Evolutionary conservation across 2,113 vertebrate genomes (phyloP), one percentile per base, ranked within the genome.

Genomic region (Cololabis saira): DNA sequence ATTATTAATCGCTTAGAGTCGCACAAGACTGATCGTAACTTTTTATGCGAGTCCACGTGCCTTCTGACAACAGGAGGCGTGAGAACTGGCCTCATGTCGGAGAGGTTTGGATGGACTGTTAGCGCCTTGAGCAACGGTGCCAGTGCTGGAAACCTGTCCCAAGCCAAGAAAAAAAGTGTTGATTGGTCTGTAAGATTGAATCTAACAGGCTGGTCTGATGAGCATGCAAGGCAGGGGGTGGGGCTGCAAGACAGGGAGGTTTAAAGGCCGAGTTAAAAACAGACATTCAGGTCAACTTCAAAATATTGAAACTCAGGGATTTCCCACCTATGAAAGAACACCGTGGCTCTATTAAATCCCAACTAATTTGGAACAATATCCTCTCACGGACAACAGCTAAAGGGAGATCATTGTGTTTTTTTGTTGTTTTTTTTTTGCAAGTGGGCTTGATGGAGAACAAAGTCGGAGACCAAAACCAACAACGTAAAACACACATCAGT

Each of bases 361-460:
- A 70, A 61, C 64, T 40, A 71, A 65, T 33, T 59, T 37, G 10
- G 22, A 58, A 22, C 30, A 47, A 59, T n/a, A n/a, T 55, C 45
- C 59, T 72, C 40, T 61, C 13, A 40, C 60, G 16, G 79, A 69
- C 62, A 45, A 44, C 49, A 58, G 24, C 22, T 37, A 51, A 69
- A 76, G 41, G 62, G 67, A 67, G 58, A 61, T 73, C 55, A 42
- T 53, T 61, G 54, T 47, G 19, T 18, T 44, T 41, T n/a, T n/a
- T n/a, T n/a, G n/a, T n/a, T 71, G 53, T 27, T 59, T 52, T 33
- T 74, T 90, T 90, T 92, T 93, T 90, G 89, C 88, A 62, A 33
- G 61, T 88, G 87, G 82, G 89, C 87, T 90, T 81, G 58, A 66
- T 61, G 22, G 50, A 81, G 57, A 78, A 21, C 67, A 64, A 54